Conservation (phyloP, 2,113 vertebrate genomes). For the Aphelocoma coerulescens region DNA sequence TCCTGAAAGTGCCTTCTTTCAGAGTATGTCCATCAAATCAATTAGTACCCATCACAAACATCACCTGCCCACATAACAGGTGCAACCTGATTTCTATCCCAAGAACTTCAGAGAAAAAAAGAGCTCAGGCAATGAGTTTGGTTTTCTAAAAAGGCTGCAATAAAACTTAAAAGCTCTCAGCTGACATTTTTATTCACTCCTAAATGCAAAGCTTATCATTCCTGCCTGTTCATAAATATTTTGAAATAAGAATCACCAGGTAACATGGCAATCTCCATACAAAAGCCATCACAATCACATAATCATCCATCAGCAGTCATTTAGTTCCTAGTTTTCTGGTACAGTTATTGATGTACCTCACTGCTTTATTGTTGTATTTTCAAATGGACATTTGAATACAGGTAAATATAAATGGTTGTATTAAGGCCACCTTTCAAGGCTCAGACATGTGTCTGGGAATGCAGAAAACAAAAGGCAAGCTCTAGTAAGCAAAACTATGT, state of each 20-base stretch:
- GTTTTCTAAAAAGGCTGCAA: neutral
- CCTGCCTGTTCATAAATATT: neutral
- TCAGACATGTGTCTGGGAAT: neutral
- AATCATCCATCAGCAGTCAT: neutral
- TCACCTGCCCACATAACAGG: neutral
- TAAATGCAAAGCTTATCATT: neutral
- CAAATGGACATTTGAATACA: neutral
- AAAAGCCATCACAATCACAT: neutral
- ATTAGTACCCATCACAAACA: neutral
- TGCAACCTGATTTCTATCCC: neutral
- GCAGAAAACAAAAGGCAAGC: neutral
- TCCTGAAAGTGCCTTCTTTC: neutral
- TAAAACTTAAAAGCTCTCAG: neutral
- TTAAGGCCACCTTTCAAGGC: neutral
- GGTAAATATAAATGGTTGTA: neutral
- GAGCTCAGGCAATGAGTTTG: neutral
- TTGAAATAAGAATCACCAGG: neutral
- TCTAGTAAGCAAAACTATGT: accelerated
- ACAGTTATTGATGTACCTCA: neutral
- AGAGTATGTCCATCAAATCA: neutral
- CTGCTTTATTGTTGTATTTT: neutral
- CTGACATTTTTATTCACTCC: neutral
- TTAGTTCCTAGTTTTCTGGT: neutral
- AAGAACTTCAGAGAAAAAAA: neutral
- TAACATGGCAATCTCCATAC: neutral